These are phyloP conservation scores for Megaleporinus macrocephalus DNA, from an alignment of 2,113 vertebrate species.

Conservation along the genomic window DNA sequence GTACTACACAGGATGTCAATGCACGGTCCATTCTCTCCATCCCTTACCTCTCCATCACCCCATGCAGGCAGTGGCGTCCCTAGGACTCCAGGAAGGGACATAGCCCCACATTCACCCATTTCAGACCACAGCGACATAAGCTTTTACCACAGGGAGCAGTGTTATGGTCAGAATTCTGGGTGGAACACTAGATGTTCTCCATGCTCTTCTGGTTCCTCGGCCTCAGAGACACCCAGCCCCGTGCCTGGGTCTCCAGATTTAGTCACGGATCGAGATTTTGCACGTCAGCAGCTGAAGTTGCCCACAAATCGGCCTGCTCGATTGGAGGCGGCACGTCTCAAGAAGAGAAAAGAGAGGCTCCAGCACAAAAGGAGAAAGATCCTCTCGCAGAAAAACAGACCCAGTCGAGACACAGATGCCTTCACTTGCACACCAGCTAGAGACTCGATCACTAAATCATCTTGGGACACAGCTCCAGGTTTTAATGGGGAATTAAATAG, in stretches of 20 bases:
- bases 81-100: conserved; percentile 95
- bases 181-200: conserved; percentile 62
- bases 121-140: conserved; percentile 73
- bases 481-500: not conserved
- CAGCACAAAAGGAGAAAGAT: conserved; percentile 58
- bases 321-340: conserved; percentile 55
- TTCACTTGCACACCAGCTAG: not conserved
- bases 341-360: conserved; percentile 80
- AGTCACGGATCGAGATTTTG: not conserved
- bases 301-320: conserved; percentile 43
- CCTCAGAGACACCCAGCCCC: conserved; percentile 58
- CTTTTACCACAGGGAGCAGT: conserved; percentile 69
- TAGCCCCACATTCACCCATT: conserved; percentile 68
- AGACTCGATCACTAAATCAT: not conserved
- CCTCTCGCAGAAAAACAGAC: conserved; percentile 56
- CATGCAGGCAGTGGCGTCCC: conserved; percentile 83
- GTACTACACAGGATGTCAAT: not conserved
- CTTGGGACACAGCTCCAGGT: not conserved
- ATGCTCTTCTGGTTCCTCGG: conserved; percentile 64
- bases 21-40: conserved; percentile 82
- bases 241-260: not conserved
- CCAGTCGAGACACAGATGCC: not conserved
- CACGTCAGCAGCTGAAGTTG: not conserved
- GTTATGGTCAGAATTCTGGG: conserved; percentile 28
- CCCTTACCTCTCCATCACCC: conserved; percentile 79